Evolutionary conservation across 2,113 vertebrate species (phyloP).

Genomic region (Aspiorhynchus laticeps): DNA sequence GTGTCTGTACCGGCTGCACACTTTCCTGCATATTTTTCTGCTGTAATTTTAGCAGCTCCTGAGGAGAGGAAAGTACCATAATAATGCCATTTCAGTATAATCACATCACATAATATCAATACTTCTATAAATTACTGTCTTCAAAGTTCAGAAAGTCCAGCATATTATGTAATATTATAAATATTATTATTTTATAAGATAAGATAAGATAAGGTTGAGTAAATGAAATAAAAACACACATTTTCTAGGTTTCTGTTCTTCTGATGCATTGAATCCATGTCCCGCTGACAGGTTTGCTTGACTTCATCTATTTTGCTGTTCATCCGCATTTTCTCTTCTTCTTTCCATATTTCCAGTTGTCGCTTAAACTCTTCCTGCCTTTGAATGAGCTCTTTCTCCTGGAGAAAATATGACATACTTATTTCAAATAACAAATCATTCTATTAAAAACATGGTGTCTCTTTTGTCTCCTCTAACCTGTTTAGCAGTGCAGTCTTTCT

Average conservation of each 20-base stretch:
- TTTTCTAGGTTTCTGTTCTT: constrained; percentile 72
- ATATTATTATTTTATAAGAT: too few relatives aligned
- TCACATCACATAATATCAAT: neutral
- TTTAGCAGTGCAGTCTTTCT: constrained; percentile 74
- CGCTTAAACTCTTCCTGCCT: constrained; percentile 83
- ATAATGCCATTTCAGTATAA: neutral
- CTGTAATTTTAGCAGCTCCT: constrained; percentile 80
- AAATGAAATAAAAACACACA: constrained; percentile 33
- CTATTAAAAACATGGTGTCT: neutral
- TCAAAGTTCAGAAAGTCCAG: neutral
- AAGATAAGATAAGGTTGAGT: neutral
- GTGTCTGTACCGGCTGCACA: constrained; percentile 74
- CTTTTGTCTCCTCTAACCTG: constrained; percentile 72
- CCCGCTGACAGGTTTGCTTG: constrained; percentile 85
- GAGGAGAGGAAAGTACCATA: neutral
- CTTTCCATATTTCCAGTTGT: constrained; percentile 86
- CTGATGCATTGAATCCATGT: constrained; percentile 83
- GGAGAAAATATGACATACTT: constrained; percentile 45
- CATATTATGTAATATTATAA: neutral
- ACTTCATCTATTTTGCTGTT: constrained; percentile 86
- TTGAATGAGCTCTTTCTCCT: constrained; percentile 86
- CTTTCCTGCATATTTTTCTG: constrained; percentile 76
- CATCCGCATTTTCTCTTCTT: constrained; percentile 84
- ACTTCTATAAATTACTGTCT: neutral
- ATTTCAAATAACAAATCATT: neutral